Conservation (phyloP, 2,797 vertebrate genomes). For the Sciurus carolinensis region DNA sequence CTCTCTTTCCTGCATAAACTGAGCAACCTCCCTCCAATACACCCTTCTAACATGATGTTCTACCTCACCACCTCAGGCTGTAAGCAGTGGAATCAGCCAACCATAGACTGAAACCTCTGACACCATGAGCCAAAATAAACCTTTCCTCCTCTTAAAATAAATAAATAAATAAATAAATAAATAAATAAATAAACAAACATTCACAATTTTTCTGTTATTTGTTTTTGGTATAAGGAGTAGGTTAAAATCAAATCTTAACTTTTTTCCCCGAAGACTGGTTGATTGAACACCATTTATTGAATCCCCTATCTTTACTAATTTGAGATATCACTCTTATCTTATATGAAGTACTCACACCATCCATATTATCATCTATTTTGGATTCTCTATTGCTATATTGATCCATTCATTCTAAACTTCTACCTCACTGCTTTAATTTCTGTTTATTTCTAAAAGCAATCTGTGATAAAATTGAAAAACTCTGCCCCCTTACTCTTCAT, state of each 20-base stretch:
- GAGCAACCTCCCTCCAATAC: too few relatives aligned
- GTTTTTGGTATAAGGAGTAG: background rate
- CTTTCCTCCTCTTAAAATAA: too few relatives aligned
- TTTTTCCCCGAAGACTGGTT: background rate
- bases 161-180: too few relatives aligned
- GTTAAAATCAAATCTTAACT: background rate
- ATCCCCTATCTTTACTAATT: background rate
- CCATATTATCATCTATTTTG: background rate
- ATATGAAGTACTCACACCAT: background rate
- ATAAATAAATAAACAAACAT: background rate
- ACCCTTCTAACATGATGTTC: too few relatives aligned
- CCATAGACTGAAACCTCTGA: too few relatives aligned
- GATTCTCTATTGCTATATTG: background rate
- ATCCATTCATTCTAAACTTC: background rate
- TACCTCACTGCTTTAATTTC: background rate
- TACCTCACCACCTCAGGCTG: too few relatives aligned
- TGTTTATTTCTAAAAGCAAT: background rate
- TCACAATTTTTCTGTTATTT: background rate
- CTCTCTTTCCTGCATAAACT: too few relatives aligned
- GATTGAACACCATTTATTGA: background rate
- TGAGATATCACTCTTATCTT: background rate
- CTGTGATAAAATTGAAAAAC: background rate
- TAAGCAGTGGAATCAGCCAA: too few relatives aligned
- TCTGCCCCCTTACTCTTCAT: background rate
- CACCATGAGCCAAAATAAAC: too few relatives aligned